phyloP scores from a whole-genome alignment of 2,888 invertebrate genomes.

The Pardosa pseudoannulata region DNA sequence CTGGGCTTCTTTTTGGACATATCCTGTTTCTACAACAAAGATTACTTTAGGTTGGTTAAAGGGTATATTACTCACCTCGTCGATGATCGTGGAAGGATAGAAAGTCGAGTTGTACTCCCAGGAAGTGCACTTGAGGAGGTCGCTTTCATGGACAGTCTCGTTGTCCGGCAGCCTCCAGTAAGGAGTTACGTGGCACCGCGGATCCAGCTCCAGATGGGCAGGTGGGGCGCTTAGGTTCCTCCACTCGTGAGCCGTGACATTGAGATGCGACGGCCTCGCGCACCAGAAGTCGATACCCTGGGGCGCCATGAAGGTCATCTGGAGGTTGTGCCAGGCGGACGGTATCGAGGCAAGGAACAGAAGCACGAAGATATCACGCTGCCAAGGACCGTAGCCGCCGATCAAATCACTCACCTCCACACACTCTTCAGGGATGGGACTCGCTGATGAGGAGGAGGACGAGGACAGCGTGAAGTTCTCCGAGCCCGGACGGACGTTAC shows the following conservation, averaged over 20 bases:
- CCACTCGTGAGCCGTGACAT: slow-evolving; percentile 37
- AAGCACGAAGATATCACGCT: slow-evolving; percentile 54
- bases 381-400: slow-evolving; percentile 67
- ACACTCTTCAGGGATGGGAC: background rate
- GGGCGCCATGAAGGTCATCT: slow-evolving; percentile 85
- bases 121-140: slow-evolving; percentile 43
- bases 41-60: too few species aligned
- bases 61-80: slow-evolving; percentile 52
- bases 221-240: slow-evolving; percentile 33
- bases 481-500: too few species aligned
- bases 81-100: slow-evolving; percentile 72
- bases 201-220: slow-evolving; percentile 16
- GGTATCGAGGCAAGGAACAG: slow-evolving; percentile 80
- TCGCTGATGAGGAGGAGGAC: too few species aligned
- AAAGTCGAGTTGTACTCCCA: slow-evolving; percentile 71
- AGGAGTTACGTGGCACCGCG: slow-evolving; percentile 31
- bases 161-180: slow-evolving; percentile 47
- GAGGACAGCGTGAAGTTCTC: too few species aligned
- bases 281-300: slow-evolving; percentile 83
- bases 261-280: slow-evolving; percentile 79
- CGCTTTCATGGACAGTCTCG: slow-evolving; percentile 25
- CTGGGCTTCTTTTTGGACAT: too few species aligned
- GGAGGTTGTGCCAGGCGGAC: slow-evolving; percentile 88
- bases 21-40: too few species aligned
- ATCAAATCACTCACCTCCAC: slow-evolving; percentile 59